phyloP scores from a whole-genome alignment of 2,797 vertebrate genomes.

The Picus viridis region DNA sequence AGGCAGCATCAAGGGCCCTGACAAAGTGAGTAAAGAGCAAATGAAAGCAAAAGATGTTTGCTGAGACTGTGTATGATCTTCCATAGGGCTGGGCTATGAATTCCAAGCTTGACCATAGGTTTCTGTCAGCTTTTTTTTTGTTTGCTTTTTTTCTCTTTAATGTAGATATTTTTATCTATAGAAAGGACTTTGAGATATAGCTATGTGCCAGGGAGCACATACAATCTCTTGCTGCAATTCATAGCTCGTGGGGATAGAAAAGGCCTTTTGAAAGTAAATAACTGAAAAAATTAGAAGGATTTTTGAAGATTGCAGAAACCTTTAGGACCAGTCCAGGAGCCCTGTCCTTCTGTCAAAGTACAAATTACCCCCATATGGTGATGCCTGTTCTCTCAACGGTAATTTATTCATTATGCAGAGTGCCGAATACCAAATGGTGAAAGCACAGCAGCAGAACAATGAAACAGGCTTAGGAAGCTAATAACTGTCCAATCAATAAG shows the following conservation, averaged over 20 bases:
- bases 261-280: conserved; percentile 73
- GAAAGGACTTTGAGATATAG: neutral
- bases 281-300: conserved; percentile 74
- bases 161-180: neutral
- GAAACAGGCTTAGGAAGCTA: conserved; percentile 32
- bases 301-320: conserved; percentile 62
- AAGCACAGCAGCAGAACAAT: conserved; percentile 62
- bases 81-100: neutral
- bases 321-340: conserved; percentile 61
- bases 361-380: conserved; percentile 71
- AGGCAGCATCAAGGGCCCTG: neutral
- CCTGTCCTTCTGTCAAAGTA: conserved; percentile 71
- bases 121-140: neutral
- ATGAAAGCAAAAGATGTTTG: neutral
- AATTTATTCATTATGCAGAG: conserved; percentile 73
- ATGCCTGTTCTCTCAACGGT: conserved; percentile 64
- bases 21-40: neutral
- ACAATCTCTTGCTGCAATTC: conserved; percentile 29
- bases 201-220: neutral
- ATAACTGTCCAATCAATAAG: conserved; percentile 43
- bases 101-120: neutral
- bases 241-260: conserved; percentile 56
- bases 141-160: neutral
- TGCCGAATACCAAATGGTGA: conserved; percentile 61
- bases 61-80: neutral